Base-by-base conservation (phyloP, 2,888 invertebrate genomes). In the Amphiduros pacificus region DNA sequence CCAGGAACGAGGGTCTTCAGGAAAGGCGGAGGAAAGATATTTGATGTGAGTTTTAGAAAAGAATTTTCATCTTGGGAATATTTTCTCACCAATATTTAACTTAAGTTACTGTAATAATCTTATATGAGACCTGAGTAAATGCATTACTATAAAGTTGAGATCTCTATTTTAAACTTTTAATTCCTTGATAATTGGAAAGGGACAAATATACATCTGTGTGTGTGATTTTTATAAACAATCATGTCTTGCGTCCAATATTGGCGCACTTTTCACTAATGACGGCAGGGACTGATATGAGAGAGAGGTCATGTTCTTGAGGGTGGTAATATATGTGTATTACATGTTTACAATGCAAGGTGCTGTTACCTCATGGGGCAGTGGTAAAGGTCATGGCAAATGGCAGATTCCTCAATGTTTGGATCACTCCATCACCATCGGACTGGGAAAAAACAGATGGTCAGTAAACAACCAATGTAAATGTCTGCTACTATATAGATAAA, bases 321-420 rank as follows among this genome's bases (percentile, higher is more conserved):
- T 49, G 9, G n/a, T 49, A 9, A 49, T 49, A 49, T n/a, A n/a
- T n/a, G n/a, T n/a, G n/a, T n/a, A n/a, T n/a, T n/a, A n/a, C n/a
- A n/a, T n/a, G n/a, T n/a, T n/a, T n/a, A n/a, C n/a, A n/a, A 36
- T 17, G n/a, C 2, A 9, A 66, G 66, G 49, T 66, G n/a, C n/a
- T 60, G 32, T 53, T 67, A 29, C 67, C 64, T 0, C 64, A 67
- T 44, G 67, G 67, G 17, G 60, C 55, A 11, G n/a, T 63, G 5
- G 61, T 67, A n/a, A 63, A 50, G 40, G 56, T 65, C 24, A 48
- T 55, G 50, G 40, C 59, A 9, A 65, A 56, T 28, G 51, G 44
- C 9, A 48, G 55, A n/a, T 27, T 57, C n/a, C 49, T 66, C 26
- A 64, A 67, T 44, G 61, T 61, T 11, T 67, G 64, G 64, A 48